Evolutionary conservation across 2,888 invertebrate species (phyloP).

Genomic region (Amphipoea oculea): DNA sequence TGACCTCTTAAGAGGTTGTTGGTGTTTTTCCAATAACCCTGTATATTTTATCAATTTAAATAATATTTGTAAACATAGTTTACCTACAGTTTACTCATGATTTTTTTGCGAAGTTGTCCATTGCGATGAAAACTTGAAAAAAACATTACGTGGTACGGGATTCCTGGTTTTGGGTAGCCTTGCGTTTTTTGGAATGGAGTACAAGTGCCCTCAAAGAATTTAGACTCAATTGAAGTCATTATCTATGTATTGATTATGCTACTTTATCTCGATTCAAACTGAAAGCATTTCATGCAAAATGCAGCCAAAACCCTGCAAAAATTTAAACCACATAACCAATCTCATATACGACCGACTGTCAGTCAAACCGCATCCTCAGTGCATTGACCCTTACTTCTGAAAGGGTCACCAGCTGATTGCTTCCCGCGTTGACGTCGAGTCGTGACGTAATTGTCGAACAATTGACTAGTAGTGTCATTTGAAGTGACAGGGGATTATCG

Average conservation of each 20-base stretch:
- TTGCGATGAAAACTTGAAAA: neutral
- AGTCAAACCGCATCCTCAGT: constrained; percentile 41
- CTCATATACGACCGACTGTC: constrained; percentile 22
- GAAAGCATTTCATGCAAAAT: neutral
- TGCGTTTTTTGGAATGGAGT: neutral
- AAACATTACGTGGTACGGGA: neutral
- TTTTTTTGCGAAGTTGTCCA: neutral
- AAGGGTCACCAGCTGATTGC: constrained; percentile 72
- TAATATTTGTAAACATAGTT: neutral
- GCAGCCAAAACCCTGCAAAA: neutral
- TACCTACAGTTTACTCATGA: neutral
- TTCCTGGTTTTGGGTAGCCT: neutral
- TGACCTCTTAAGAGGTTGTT: too few relatives aligned
- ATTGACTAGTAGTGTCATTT: constrained; percentile 65
- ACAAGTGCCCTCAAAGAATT: neutral
- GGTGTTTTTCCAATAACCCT: too few relatives aligned
- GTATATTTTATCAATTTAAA: neutral
- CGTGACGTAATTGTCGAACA: constrained; percentile 56
- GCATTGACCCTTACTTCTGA: constrained; percentile 52
- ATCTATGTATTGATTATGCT: neutral
- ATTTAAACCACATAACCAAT: constrained; percentile 20
- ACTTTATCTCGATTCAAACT: neutral
- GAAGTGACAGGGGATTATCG: constrained; percentile 54
- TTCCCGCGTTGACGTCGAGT: constrained; percentile 73
- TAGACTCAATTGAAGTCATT: too few relatives aligned